Conservation (phyloP, 2,888 invertebrate species). For the Melanotus villosus region DNA sequence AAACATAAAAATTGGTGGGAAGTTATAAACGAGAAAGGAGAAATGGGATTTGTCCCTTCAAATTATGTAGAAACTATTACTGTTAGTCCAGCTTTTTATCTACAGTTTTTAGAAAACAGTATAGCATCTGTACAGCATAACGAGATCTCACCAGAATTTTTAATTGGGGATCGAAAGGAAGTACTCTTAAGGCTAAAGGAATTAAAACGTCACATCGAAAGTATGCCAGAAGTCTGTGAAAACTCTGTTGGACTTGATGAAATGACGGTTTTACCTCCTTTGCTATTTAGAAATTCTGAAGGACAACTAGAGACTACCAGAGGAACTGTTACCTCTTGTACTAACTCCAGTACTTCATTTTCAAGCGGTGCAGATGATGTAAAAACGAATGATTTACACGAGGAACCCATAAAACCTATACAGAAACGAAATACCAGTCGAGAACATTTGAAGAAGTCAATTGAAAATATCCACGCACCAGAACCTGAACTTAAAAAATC, state of each 20-base stretch:
- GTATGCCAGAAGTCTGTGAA: slow-evolving; percentile 57
- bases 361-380: slow-evolving; percentile 8
- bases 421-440: slow-evolving; percentile 55
- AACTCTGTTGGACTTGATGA: slow-evolving; percentile 59
- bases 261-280: slow-evolving; percentile 58
- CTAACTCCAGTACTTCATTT: slow-evolving; percentile 29
- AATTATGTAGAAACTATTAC: slow-evolving; percentile 87
- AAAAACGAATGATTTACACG: slow-evolving; percentile 21
- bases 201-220: slow-evolving; percentile 75
- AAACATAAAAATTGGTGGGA: slow-evolving; percentile 92
- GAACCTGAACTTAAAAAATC: slow-evolving; percentile 59
- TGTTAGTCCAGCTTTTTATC: slow-evolving; percentile 80
- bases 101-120: slow-evolving; percentile 81
- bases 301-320: slow-evolving; percentile 58
- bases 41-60: slow-evolving; percentile 88
- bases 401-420: slow-evolving; percentile 53
- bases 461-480: slow-evolving; percentile 59
- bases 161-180: slow-evolving; percentile 73
- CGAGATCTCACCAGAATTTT: slow-evolving; percentile 56
- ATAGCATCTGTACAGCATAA: slow-evolving; percentile 68
- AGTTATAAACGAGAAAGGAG: slow-evolving; percentile 86
- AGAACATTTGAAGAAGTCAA: slow-evolving; percentile 59
- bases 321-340: slow-evolving; percentile 15
- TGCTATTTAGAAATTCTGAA: slow-evolving; percentile 63
- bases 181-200: slow-evolving; percentile 74